Evolutionary conservation across 1,140 invertebrate species (phyloP), one percentile per base, ranked within the genome.

Genomic region (Oryzaephilus surinamensis): DNA sequence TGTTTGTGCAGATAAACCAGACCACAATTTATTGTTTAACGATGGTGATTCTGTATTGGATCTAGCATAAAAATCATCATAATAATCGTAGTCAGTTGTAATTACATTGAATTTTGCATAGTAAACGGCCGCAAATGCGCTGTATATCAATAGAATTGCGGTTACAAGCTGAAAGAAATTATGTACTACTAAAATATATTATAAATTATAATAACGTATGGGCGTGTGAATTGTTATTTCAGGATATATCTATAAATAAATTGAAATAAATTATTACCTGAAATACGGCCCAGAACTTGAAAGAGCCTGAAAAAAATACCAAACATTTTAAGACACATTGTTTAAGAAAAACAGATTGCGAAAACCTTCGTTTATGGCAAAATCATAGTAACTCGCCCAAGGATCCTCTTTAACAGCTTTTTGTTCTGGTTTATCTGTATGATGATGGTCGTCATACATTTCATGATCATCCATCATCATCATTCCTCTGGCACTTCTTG

Each of bases 261-360:
- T 24, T 24, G 11, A 24, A n/a, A 6, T 10, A 24, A 24, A 3
- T 24, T 3, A 17, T 58, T 63, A 84, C 81, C 68, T 85, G 81
- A 63, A 87, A 87, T 6, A 72, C 79, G 8, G 82, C 81, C 84
- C 84, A 88, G 54, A 88, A 86, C 57, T 87, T 88, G 60, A 84
- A 88, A 11, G 81, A 85, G 0, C 81, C n/a, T n/a, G n/a, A n/a
- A n/a, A n/a, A n/a, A n/a, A n/a, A n/a, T n/a, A n/a, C n/a, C n/a
- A n/a, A n/a, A n/a, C n/a, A n/a, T n/a, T n/a, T n/a, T n/a, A n/a
- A n/a, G n/a, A n/a, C n/a, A n/a, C n/a, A n/a, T n/a, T n/a, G n/a
- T n/a, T n/a, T n/a, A n/a, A n/a, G n/a, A n/a, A n/a, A n/a, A n/a
- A n/a, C n/a, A n/a, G n/a, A n/a, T n/a, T n/a, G n/a, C n/a, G n/a